Evolutionary conservation across 1,140 invertebrate species (phyloP).

Genomic region (Babylonia areolata): DNA sequence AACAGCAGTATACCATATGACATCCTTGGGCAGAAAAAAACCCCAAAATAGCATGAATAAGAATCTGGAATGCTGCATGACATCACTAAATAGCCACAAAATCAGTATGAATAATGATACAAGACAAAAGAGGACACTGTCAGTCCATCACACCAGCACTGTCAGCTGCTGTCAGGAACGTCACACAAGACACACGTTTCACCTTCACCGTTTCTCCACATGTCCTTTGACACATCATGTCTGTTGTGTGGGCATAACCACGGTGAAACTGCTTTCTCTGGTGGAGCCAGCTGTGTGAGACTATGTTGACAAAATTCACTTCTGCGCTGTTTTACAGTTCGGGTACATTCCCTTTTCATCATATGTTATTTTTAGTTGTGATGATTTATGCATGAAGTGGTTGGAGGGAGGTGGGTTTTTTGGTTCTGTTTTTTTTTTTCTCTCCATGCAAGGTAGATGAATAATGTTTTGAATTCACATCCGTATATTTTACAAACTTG

Average conservation of each 20-base stretch:
- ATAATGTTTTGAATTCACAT: no score
- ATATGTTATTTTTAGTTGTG: no score
- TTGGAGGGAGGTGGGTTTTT: no score
- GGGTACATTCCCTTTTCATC: neutral
- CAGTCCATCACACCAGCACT: neutral
- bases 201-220: neutral
- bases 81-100: no score
- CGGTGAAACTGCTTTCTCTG: neutral
- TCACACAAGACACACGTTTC: neutral
- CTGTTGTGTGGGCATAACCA: neutral
- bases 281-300: neutral
- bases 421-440: no score
- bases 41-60: no score
- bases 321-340: neutral
- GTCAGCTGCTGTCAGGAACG: neutral
- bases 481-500: no score
- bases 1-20: no score
- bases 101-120: neutral
- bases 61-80: no score
- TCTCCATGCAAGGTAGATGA: no score
- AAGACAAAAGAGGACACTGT: neutral
- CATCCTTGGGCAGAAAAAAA: no score
- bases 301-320: neutral
- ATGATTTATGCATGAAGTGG: no score
- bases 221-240: neutral